Evolutionary conservation across 2,113 vertebrate genomes (phyloP), one percentile per base, ranked within the genome.

Genomic region (Gadus macrocephalus): DNA sequence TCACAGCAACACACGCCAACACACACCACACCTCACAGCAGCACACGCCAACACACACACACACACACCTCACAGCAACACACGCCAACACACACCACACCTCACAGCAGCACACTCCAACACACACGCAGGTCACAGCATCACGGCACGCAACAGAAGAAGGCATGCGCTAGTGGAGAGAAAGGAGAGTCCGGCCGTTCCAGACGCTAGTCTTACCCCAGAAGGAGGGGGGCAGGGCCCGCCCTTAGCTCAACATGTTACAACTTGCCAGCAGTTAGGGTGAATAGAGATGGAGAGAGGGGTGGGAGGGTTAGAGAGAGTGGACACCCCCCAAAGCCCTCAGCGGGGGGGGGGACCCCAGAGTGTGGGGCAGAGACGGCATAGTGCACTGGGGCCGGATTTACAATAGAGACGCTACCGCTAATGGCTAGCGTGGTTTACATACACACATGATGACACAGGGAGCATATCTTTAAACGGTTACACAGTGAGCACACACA

Each of bases 211-310:
- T 93, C 95, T 98, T 98, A 98, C 96, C 96, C 42, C 2, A 89
- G 92, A 92, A 94, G 93, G 92, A 95, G 90, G 90, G 42, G 92
- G 91, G 94, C 94, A 93, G 94, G 93, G 92, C 93, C 95, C 91
- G 91, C 87, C 2, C n/a, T 76, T 82, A 85, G 77, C 67, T 82
- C 76, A 90, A 86, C 93, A 91, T 91, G 93, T 96, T 95, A 96
- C 42, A 94, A 93, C 92, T 96, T 95, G 95, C 90, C 94, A 94
- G 95, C 95, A 81, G 93, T 93, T 86, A 87, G n/a, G 87, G 91
- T 93, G 90, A 94, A 93, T 88, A 93, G 70, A 95, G 93, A 95
- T 83, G 94, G 93, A 96, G 91, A 90, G 89, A 94, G 92, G 91
- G 88, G 91, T 80, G 89, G 77, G 12, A 9, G 55, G 92, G 93